A percentile compares a stretch with the other conserved stretches of the same genome.
Conservation (phyloP, 2,113 vertebrate species). For the Tenrec ecaudatus region DNA sequence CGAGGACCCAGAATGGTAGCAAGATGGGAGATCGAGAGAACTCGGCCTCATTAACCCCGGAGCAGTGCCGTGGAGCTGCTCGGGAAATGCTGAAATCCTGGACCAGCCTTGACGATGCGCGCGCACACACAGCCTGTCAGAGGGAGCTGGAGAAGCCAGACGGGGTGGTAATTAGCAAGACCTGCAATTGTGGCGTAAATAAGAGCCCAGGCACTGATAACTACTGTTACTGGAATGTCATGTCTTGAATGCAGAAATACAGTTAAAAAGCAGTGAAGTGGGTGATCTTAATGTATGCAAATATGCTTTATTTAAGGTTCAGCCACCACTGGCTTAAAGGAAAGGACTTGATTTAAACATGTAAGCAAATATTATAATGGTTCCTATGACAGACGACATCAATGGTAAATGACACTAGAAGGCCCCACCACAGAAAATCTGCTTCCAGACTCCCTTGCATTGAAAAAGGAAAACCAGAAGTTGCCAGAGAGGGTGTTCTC, state of each 20-base stretch:
- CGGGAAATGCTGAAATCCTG: not conserved
- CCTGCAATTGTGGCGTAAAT: conserved; percentile 80
- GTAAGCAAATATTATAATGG: conserved; percentile 75
- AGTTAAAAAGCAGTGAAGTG: conserved; percentile 69
- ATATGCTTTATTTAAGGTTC: conserved; percentile 70
- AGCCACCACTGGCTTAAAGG: conserved; percentile 70
- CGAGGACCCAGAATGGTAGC: not conserved
- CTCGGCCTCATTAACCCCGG: not conserved
- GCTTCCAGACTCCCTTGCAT: conserved; percentile 1
- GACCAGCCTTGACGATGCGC: no score
- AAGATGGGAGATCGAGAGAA: not conserved
- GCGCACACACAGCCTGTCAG: conserved; percentile 14
- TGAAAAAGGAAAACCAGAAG: not conserved
- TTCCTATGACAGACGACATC: conserved; percentile 61
- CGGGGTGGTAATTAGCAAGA: conserved; percentile 72
- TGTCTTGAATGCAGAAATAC: conserved; percentile 77
- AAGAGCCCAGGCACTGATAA: conserved; percentile 61
- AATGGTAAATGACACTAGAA: conserved; percentile 72
- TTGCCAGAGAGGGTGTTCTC: not conserved
- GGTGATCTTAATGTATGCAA: conserved; percentile 62
- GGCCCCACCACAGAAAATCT: not conserved
- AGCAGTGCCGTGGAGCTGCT: not conserved
- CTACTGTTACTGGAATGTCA: conserved; percentile 76
- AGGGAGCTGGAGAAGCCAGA: conserved; percentile 60
- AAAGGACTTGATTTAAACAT: conserved; percentile 65